Conservation (phyloP, 2,888 invertebrate genomes). For the Meteorus colon region DNA sequence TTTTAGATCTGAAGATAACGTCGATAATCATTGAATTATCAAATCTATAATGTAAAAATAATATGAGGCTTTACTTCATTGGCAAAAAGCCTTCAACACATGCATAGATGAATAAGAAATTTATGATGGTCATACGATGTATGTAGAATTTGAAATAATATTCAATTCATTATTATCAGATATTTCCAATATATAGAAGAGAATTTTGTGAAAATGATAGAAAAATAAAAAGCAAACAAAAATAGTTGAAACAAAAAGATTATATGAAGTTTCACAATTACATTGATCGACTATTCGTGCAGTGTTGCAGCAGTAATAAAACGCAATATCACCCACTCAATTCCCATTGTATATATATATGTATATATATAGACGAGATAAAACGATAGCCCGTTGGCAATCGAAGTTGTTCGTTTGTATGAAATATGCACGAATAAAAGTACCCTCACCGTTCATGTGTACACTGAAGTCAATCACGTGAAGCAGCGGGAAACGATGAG, state of each 20-base stretch:
- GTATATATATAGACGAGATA: background rate
- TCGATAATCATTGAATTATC: slow-evolving; percentile 36
- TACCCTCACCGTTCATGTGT: slow-evolving; percentile 39
- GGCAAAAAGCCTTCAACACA: too few relatives aligned
- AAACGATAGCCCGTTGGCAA: background rate
- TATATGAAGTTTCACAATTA: slow-evolving; percentile 2
- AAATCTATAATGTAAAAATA: slow-evolving; percentile 33
- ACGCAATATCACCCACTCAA: slow-evolving; percentile 15
- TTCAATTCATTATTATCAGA: background rate
- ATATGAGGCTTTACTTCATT: slow-evolving; percentile 4
- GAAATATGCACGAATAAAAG: slow-evolving; percentile 42
- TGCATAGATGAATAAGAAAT: too few relatives aligned
- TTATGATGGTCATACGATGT: too few relatives aligned
- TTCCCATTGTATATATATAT: background rate
- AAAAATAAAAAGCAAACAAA: background rate
- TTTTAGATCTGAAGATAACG: background rate
- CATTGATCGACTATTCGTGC: slow-evolving; percentile 9
- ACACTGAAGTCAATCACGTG: slow-evolving; percentile 29
- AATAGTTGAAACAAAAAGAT: background rate
- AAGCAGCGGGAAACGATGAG: slow-evolving; percentile 29
- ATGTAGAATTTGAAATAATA: background rate
- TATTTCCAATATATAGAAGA: background rate
- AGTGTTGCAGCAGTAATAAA: background rate
- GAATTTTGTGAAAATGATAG: background rate
- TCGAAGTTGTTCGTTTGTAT: slow-evolving; percentile 39